These are phyloP conservation scores for Pachymerium ferrugineum DNA, from an alignment of 2,888 invertebrate genomes.

Conservation along the genomic window DNA sequence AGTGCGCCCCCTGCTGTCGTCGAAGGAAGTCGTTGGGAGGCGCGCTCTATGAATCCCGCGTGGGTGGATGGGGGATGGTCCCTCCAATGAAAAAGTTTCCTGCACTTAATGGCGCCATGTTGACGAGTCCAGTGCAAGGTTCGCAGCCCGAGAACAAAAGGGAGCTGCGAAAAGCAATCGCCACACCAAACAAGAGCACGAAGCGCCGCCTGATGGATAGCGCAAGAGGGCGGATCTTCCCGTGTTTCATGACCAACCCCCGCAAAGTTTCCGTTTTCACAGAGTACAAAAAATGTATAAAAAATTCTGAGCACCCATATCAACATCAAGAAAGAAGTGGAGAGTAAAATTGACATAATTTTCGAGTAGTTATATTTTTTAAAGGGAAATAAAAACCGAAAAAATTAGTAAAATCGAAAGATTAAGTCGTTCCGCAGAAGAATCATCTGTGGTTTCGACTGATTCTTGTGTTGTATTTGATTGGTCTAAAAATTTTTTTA, in stretches of 20 bases:
- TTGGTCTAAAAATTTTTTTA: too few relatives aligned
- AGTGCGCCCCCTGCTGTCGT: constrained; percentile 12
- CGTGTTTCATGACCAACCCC: neutral
- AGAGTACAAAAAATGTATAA: too few relatives aligned
- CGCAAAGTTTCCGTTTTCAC: constrained; percentile 12
- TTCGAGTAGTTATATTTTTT: too few relatives aligned
- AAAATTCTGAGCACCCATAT: too few relatives aligned
- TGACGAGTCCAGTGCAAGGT: constrained; percentile 13
- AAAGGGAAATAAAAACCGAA: too few relatives aligned
- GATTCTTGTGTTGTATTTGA: too few relatives aligned
- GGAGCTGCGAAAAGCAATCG: neutral
- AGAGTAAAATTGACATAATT: too few relatives aligned
- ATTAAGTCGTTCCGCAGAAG: too few relatives aligned
- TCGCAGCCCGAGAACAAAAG: constrained; percentile 6
- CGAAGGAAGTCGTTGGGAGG: neutral
- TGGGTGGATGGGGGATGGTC: neutral
- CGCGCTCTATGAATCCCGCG: neutral
- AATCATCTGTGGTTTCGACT: too few relatives aligned
- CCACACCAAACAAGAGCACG: neutral
- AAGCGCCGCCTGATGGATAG: neutral
- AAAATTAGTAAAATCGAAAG: too few relatives aligned
- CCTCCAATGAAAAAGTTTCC: constrained; percentile 19
- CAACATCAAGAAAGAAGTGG: too few relatives aligned
- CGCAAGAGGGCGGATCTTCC: neutral
- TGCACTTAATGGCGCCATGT: constrained; percentile 6